Percentiles rank a stretch among this genome's conserved stretches.
These are phyloP conservation scores for Tiliacea aurago DNA, from an alignment of 2,888 invertebrate genomes.

Conservation along the genomic window DNA sequence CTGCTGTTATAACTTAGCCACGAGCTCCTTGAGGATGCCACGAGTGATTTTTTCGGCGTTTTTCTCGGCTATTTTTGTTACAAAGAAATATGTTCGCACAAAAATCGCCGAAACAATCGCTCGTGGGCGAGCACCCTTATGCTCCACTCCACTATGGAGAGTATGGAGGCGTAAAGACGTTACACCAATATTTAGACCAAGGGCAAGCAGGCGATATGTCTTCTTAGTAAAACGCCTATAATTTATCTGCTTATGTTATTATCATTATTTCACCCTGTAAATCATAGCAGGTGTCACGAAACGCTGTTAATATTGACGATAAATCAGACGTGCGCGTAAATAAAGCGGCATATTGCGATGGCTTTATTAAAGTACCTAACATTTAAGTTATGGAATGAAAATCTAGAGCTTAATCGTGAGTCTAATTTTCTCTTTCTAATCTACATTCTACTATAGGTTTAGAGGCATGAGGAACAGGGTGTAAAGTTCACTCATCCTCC, in stretches of 20 bases:
- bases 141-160: too few species aligned
- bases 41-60: too few species aligned
- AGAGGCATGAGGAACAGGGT: too few species aligned
- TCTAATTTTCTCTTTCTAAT: neutral
- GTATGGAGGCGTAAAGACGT: neutral
- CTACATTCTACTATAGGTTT: too few species aligned
- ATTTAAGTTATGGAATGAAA: neutral
- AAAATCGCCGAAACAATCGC: too few species aligned
- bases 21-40: too few species aligned
- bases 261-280: conserved; percentile 37
- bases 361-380: neutral
- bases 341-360: neutral
- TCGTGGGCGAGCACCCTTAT: too few species aligned
- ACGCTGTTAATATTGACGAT: conserved; percentile 31
- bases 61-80: too few species aligned
- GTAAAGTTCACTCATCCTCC: too few species aligned
- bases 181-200: conserved; percentile 22
- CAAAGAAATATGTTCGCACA: too few species aligned
- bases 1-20: too few species aligned
- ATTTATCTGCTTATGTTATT: conserved; percentile 46
- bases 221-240: conserved; percentile 19
- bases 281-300: conserved; percentile 42
- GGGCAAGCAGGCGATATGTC: conserved; percentile 24
- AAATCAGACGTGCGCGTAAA: conserved; percentile 34
- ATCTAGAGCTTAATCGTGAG: too few species aligned